Conservation (phyloP, 92 coral and sea anemone species). For the Parazoanthus darwini region DNA sequence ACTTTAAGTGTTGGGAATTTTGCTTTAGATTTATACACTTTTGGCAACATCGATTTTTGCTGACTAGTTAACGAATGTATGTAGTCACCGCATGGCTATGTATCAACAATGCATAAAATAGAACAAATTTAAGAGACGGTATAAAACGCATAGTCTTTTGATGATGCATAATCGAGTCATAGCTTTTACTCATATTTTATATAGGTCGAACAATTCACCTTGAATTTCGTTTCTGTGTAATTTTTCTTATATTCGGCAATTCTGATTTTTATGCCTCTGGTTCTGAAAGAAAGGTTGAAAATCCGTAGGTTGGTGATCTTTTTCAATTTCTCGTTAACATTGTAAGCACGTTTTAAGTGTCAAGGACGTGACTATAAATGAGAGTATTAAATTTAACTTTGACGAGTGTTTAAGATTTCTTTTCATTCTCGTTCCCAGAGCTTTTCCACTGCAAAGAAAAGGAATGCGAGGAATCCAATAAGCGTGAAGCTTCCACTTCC, state of each 20-base stretch:
- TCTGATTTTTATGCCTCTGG: too few relatives aligned
- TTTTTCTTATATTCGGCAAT: neutral
- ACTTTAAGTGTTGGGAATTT: neutral
- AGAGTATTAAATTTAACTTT: neutral
- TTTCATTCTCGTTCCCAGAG: too few relatives aligned
- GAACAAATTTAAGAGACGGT: neutral
- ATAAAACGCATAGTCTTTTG: neutral
- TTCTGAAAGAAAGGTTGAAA: too few relatives aligned
- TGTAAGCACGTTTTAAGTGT: neutral
- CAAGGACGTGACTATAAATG: neutral
- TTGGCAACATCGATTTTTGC: neutral
- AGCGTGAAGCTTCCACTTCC: too few relatives aligned
- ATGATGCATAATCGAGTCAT: neutral
- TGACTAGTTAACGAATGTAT: too few relatives aligned
- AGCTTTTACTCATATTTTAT: neutral
- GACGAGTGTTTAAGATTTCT: neutral
- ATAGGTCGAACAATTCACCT: neutral
- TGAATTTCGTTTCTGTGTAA: neutral
- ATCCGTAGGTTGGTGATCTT: neutral
- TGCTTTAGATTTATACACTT: neutral
- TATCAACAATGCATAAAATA: too few relatives aligned
- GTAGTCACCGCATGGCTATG: too few relatives aligned
- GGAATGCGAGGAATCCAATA: too few relatives aligned
- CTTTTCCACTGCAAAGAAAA: too few relatives aligned
- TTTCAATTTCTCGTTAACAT: neutral